Conservation (phyloP, 2,888 invertebrate species). For the Beris morrisii region DNA sequence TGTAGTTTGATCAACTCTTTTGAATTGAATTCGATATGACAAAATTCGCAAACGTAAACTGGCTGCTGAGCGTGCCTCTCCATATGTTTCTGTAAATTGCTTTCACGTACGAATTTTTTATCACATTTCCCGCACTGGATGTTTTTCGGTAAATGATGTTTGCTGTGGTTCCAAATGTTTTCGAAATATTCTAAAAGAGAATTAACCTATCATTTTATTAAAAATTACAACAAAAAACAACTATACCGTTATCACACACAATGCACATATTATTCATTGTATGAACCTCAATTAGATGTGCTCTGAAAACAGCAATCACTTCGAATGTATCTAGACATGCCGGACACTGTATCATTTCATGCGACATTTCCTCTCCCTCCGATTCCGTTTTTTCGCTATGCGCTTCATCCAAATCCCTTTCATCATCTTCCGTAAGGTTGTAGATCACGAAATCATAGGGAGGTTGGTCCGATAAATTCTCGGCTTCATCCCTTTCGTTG, state of each 20-base stretch:
- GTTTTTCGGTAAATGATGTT: not conserved
- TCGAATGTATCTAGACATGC: slow-evolving; percentile 14
- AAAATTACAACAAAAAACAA: not conserved
- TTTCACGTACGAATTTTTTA: not conserved
- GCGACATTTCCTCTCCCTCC: not conserved
- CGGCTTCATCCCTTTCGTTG: too few species aligned
- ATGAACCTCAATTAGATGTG: slow-evolving; percentile 15
- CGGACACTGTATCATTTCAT: slow-evolving; percentile 11
- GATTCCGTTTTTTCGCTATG: not conserved
- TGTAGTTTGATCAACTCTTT: too few species aligned
- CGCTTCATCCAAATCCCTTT: not conserved
- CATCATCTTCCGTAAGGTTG: slow-evolving; percentile 1
- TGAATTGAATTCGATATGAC: too few species aligned
- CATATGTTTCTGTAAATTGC: not conserved
- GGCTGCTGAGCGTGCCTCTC: not conserved
- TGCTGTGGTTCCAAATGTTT: slow-evolving; percentile 18
- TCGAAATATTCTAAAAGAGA: slow-evolving; percentile 8
- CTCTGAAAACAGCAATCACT: not conserved
- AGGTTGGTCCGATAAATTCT: too few species aligned
- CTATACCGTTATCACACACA: slow-evolving; percentile 15
- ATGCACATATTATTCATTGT: slow-evolving; percentile 15
- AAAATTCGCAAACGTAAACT: too few species aligned
- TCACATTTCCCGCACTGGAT: slow-evolving; percentile 6
- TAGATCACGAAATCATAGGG: too few species aligned
- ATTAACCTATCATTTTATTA: not conserved